A percentile compares a stretch with the other conserved stretches of the same genome.
phyloP scores from a whole-genome alignment of 1,140 invertebrate species.

The Parasteatoda tepidariorum region DNA sequence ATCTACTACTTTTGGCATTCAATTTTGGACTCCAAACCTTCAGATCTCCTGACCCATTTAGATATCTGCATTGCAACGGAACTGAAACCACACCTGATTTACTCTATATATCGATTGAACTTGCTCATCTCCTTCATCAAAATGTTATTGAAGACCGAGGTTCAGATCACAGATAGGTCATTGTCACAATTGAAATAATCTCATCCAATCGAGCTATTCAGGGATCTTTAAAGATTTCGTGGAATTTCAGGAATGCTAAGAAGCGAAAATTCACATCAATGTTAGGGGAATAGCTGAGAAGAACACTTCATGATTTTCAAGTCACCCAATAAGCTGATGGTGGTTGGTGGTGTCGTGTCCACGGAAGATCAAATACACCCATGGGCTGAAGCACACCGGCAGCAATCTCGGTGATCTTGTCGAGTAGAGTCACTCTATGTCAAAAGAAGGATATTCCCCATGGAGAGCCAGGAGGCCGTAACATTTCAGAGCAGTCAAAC shows the following conservation, averaged over 20 bases:
- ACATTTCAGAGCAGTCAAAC: no score
- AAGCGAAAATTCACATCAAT: background rate
- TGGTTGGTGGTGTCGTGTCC: no score
- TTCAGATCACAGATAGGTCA: background rate
- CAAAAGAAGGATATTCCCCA: no score
- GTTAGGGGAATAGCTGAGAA: background rate
- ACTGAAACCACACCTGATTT: background rate
- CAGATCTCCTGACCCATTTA: background rate
- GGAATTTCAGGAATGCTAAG: background rate
- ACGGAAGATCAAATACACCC: no score
- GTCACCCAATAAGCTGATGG: background rate
- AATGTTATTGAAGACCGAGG: background rate
- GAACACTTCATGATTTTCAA: background rate
- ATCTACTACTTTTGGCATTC: no score
- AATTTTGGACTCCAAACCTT: background rate
- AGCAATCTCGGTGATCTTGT: no score
- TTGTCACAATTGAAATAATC: background rate
- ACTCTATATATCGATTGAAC: background rate
- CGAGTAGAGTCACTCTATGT: no score
- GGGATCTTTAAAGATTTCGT: background rate
- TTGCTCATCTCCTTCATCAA: background rate
- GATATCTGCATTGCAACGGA: background rate
- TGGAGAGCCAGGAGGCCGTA: no score
- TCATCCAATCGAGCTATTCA: no score
- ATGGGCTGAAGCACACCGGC: no score